These are phyloP conservation scores for Dendrolimus kikuchii DNA, from an alignment of 1,140 invertebrate genomes.

Conservation along the genomic window DNA sequence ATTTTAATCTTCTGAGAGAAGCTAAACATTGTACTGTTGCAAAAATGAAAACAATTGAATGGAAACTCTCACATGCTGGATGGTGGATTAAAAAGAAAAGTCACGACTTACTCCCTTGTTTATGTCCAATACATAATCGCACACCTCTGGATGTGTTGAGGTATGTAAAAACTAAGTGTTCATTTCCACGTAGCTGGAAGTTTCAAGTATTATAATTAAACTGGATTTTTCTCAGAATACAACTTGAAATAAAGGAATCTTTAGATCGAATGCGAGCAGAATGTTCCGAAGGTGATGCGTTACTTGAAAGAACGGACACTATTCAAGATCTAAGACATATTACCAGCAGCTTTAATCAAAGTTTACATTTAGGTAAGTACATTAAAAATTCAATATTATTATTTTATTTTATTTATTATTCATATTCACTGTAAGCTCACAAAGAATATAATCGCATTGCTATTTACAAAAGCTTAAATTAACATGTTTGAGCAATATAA, in stretches of 20 bases:
- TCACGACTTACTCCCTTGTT: slow-evolving; percentile 42
- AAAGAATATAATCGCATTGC: slow-evolving; percentile 23
- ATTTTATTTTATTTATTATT: slow-evolving; percentile 11
- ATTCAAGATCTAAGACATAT: slow-evolving; percentile 37
- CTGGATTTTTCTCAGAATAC: slow-evolving; percentile 14
- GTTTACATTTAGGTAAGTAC: background rate
- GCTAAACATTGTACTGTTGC: slow-evolving; percentile 39
- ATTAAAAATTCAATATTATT: slow-evolving; percentile 10
- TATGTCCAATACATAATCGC: slow-evolving; percentile 40
- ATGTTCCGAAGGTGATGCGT: slow-evolving; percentile 10
- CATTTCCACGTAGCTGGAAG: background rate
- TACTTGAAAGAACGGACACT: slow-evolving; percentile 24
- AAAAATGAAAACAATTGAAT: slow-evolving; percentile 49
- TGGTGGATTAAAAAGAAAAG: slow-evolving; percentile 43
- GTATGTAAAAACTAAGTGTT: slow-evolving; percentile 18
- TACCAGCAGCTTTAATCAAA: slow-evolving; percentile 25
- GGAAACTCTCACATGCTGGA: slow-evolving; percentile 40
- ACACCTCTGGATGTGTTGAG: slow-evolving; percentile 49
- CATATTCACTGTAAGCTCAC: slow-evolving; percentile 11
- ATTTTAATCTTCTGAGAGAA: slow-evolving; percentile 42
- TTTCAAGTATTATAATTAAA: slow-evolving; percentile 1
- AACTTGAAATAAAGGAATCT: slow-evolving; percentile 13
- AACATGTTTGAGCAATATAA: slow-evolving; percentile 34
- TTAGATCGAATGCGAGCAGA: slow-evolving; percentile 5
- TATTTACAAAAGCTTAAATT: slow-evolving; percentile 46